Evolutionary conservation across 2,797 vertebrate genomes (phyloP), one percentile per base, ranked within the genome.

Genomic region (Enteromius anoplus): DNA sequence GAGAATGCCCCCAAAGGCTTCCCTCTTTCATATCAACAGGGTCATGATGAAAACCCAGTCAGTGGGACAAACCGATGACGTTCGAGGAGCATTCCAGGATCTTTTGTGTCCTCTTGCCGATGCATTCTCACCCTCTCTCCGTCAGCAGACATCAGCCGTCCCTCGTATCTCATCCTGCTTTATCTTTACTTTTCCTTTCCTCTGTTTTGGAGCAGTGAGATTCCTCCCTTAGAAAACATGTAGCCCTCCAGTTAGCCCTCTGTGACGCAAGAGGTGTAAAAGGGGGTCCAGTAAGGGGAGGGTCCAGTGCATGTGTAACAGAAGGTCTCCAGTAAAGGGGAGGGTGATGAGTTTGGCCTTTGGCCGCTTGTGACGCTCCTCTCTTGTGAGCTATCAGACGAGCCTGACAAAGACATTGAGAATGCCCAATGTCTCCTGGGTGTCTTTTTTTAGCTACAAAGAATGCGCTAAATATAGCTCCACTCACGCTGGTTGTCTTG

Each of bases 381-480:
- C 80, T 78, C 82, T 83, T 73, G 72, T 73, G 55, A 86, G 86
- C 58, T 85, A 87, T 85, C 73, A 89, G 82, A 90, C 84, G 47
- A 64, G 77, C 66, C 86, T 86, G 88, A 92, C 91, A 90, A 92
- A 93, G 86, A 84, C 82, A 66, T 71, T 83, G 89, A 85, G 88
- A 87, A 91, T 89, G 90, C 86, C 80, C 82, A 73, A 88, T 70
- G 85, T 94, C 88, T 93, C 94, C 86, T 17, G 82, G 92, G 92
- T 85, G 82, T 90, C 92, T 89, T 86, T 71, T 88, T 87, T 89
- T 84, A 90, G 88, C 83, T 40, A 87, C 77, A 85, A 93, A 90
- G 93, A 94, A 94, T 94, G 92, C 75, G 82, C 90, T 91, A 91
- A 87, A 93, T 92, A 94, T 91, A 93, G 88, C 37, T 5, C 82